Base-by-base conservation (phyloP, 2,888 invertebrate species). In the Acleris emargana region DNA sequence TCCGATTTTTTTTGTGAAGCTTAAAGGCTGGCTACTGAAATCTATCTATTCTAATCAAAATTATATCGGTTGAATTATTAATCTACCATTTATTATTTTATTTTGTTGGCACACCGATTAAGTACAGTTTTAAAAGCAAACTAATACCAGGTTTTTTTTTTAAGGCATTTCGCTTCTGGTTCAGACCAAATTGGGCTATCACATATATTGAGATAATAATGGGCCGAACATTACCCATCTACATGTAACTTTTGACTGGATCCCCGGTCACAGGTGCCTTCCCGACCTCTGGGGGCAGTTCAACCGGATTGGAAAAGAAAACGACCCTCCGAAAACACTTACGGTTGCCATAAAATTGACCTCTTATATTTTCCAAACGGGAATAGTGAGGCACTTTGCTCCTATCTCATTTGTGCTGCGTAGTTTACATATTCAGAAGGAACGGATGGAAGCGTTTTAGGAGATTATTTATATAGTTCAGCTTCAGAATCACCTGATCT, bases 241-340 rank as follows among this genome's bases (percentile, higher is more conserved):
- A 61, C 66, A 68, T 67, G 59, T 58, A 67, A 67, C 63, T 66
- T 66, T 60, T 64, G 58, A 55, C 52, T 45, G 25, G 54, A 67
- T 55, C 55, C 54, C 54, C 45, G 73, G 76, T 64, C 84, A 73
- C 87, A 88, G 87, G 86, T 88, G 86, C 72, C 71, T 55, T 58
- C 59, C 66, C 71, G 81, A 79, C 86, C 84, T 81, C 76, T 73
- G 86, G 87, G 88, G 79, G 78, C 77, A 77, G 81, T 87, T 85
- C 71, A 67, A 72, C 76, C 70, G 79, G 82, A 87, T 88, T 85
- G 87, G 82, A 88, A 85, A 87, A 81, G 82, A 81, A 83, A 88
- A 86, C 76, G 81, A 85, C 83, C 87, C 85, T 84, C 85, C 79
- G 79, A 77, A 81, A 76, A 79, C 79, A 81, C 78, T 86, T 83